Evolutionary conservation across 2,888 invertebrate species (phyloP).

Genomic region (Watsonalla cultraria): DNA sequence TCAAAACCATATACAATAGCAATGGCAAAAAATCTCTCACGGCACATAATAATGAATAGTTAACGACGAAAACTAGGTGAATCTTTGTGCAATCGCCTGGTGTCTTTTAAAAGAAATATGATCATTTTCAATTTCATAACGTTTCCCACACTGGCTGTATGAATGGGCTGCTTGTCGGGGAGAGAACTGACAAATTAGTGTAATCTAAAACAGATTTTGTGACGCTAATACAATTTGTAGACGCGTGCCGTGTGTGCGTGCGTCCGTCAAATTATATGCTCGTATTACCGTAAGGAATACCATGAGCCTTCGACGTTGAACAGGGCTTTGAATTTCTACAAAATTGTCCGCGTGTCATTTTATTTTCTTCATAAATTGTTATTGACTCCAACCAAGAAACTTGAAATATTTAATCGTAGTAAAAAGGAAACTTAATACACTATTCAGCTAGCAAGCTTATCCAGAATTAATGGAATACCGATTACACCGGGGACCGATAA

Average conservation of each 20-base stretch:
- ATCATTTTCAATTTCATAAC: conserved; percentile 78
- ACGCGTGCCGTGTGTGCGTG: conserved; percentile 49
- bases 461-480: too few species aligned
- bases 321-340: conserved; percentile 13
- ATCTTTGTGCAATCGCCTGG: conserved; percentile 75
- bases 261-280: conserved; percentile 46
- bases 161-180: conserved; percentile 55
- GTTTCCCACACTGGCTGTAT: conserved; percentile 67
- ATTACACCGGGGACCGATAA: too few species aligned
- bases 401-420: not conserved
- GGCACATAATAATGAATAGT: conserved; percentile 76
- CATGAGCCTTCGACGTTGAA: conserved; percentile 27
- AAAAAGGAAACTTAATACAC: not conserved
- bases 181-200: conserved; percentile 67
- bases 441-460: too few species aligned
- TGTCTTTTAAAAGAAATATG: conserved; percentile 78
- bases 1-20: conserved; percentile 65
- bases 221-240: conserved; percentile 39
- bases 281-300: conserved; percentile 46
- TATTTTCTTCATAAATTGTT: not conserved
- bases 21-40: conserved; percentile 68
- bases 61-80: conserved; percentile 78
- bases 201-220: conserved; percentile 73
- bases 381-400: not conserved
- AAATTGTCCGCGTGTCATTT: conserved; percentile 1